Evolutionary conservation across 2,888 invertebrate species (phyloP).

Genomic region (Drosophila monieri): DNA sequence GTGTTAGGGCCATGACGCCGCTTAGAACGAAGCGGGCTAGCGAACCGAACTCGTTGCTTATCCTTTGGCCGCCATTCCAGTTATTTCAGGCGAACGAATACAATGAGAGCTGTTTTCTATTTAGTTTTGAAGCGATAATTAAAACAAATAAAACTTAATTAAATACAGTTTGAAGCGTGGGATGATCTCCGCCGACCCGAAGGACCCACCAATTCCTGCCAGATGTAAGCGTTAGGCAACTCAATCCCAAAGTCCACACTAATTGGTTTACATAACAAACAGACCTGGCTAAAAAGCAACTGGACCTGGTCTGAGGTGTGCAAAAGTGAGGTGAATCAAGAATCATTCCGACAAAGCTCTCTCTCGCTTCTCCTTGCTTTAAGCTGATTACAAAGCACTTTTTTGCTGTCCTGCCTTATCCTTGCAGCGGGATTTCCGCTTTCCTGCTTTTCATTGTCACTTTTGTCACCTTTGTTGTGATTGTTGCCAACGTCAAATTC

Average conservation of each 20-base stretch:
- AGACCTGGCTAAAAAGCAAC: conserved; percentile 11
- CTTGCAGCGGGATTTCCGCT: conserved; percentile 27
- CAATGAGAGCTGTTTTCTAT: conserved; percentile 26
- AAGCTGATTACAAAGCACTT: conserved; percentile 70
- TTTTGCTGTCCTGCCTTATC: conserved; percentile 29
- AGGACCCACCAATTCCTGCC: conserved; percentile 1
- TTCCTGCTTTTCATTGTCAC: conserved; percentile 40
- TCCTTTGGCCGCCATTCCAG: conserved; percentile 10
- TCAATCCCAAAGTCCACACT: conserved; percentile 22
- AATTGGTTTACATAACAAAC: conserved; percentile 44
- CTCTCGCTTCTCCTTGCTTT: conserved; percentile 13
- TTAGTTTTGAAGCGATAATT: conserved; percentile 60
- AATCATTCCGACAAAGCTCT: conserved; percentile 29
- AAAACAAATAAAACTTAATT: conserved; percentile 75
- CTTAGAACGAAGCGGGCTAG: conserved; percentile 39
- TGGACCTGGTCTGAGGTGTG: neutral
- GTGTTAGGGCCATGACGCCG: conserved; percentile 11
- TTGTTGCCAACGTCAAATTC: conserved; percentile 34
- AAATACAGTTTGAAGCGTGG: conserved; percentile 58
- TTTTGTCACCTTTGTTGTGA: conserved; percentile 42
- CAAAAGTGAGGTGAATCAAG: conserved; percentile 23
- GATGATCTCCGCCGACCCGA: conserved; percentile 35
- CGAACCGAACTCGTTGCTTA: conserved; percentile 9
- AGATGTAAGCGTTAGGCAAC: conserved; percentile 2
- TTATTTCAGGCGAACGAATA: conserved; percentile 24